Evolutionary conservation across 2,113 vertebrate genomes (phyloP).

Genomic region (Microtus richardsoni): DNA sequence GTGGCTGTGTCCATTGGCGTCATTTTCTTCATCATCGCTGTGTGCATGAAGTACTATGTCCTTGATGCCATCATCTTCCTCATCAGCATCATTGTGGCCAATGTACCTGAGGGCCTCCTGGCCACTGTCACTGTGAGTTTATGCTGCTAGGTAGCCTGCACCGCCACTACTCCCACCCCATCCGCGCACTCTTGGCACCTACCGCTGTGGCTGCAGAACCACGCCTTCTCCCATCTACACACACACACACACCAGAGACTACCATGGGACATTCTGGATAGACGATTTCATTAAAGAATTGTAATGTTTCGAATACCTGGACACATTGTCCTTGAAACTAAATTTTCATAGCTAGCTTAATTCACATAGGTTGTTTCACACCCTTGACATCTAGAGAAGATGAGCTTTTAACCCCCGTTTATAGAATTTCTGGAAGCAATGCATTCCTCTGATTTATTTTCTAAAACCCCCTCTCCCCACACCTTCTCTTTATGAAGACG

Average conservation of each 20-base stretch:
- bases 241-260: not conserved
- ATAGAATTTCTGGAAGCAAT: not conserved
- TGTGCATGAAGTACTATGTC: slow-evolving; percentile 86
- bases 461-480: not conserved
- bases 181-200: too few species aligned
- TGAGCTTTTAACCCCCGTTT: not conserved
- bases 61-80: slow-evolving; percentile 90
- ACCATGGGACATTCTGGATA: not conserved
- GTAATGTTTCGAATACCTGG: not conserved
- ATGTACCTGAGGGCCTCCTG: slow-evolving; percentile 90
- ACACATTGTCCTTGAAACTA: not conserved
- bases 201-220: accelerated
- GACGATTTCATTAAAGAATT: not conserved
- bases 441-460: not conserved
- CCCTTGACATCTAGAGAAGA: not conserved
- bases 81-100: slow-evolving; percentile 91
- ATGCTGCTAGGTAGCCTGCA: not conserved
- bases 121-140: slow-evolving; percentile 90
- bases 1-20: slow-evolving; percentile 87
- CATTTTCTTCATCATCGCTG: slow-evolving; percentile 89
- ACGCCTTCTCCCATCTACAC: not conserved
- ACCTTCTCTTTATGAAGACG: not conserved
- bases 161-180: too few species aligned
- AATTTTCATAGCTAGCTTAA: not conserved
- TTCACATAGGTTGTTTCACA: not conserved